Conservation (phyloP, 2,113 vertebrate genomes). For the Ammospiza nelsoni region DNA sequence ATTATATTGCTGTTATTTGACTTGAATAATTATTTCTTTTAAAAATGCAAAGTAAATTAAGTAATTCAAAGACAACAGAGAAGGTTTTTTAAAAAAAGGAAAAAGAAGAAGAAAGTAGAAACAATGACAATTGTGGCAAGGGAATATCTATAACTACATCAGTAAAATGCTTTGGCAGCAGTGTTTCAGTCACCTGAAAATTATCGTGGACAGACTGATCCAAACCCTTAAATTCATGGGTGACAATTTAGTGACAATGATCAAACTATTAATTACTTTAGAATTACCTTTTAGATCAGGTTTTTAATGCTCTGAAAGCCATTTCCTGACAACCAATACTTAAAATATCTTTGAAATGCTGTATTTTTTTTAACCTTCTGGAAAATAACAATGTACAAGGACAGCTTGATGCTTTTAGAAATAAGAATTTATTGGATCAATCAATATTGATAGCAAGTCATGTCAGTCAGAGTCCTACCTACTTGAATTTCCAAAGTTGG, state of each 20-base stretch:
- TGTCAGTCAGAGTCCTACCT: neutral
- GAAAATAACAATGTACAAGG: neutral
- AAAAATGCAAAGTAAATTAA: neutral
- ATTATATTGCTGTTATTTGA: conserved; percentile 7
- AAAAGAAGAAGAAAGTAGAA: neutral
- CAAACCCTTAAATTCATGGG: neutral
- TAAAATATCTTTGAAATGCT: neutral
- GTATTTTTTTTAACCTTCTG: neutral
- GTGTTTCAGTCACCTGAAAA: neutral
- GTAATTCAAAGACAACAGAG: neutral
- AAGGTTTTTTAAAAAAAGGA: neutral
- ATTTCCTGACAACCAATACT: neutral
- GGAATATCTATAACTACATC: neutral
- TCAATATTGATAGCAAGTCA: neutral
- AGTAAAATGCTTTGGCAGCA: neutral
- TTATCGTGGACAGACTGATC: neutral
- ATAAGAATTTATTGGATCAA: neutral
- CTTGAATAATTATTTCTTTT: neutral
- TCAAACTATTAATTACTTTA: neutral
- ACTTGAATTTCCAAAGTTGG: neutral
- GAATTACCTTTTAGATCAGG: neutral
- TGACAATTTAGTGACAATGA: neutral
- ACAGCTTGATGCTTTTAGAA: neutral
- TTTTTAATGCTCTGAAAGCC: neutral
- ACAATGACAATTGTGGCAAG: neutral